Evolutionary conservation across 1,140 invertebrate genomes (phyloP).

Genomic region (Scaptomyza montana): DNA sequence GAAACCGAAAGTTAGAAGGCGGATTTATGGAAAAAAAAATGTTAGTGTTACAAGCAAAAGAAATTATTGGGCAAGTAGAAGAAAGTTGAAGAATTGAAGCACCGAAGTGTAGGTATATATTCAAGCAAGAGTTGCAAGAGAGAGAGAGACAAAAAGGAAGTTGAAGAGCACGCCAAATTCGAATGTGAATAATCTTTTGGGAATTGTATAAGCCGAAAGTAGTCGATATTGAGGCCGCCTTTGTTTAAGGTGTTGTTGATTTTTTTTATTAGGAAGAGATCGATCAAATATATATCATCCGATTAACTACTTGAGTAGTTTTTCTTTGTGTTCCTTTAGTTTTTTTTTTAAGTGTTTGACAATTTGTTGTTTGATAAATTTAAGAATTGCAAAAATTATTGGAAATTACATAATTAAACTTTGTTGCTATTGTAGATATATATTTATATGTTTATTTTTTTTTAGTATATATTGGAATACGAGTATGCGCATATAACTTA

Average conservation of each 20-base stretch:
- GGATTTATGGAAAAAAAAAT: slow-evolving; percentile 16
- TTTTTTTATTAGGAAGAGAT: slow-evolving; percentile 13
- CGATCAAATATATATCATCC: slow-evolving; percentile 28
- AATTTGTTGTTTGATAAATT: slow-evolving; percentile 31
- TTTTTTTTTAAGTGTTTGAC: slow-evolving; percentile 10
- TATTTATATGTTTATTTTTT: slow-evolving; percentile 43
- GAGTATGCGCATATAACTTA: slow-evolving; percentile 58
- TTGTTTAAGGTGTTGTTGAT: slow-evolving; percentile 7
- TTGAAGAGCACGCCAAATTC: slow-evolving; percentile 22
- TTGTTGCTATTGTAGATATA: slow-evolving; percentile 44
- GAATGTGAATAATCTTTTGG: slow-evolving; percentile 20
- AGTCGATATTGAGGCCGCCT: neutral
- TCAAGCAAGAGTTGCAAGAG: slow-evolving; percentile 35
- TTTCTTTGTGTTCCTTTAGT: slow-evolving; percentile 42
- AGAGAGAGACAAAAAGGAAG: slow-evolving; percentile 34
- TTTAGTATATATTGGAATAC: slow-evolving; percentile 33
- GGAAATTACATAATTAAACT: slow-evolving; percentile 40
- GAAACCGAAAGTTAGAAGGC: neutral
- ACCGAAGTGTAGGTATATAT: slow-evolving; percentile 14
- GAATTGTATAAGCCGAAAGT: slow-evolving; percentile 11
- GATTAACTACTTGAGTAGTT: slow-evolving; percentile 30
- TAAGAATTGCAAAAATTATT: slow-evolving; percentile 42
- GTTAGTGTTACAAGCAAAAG: slow-evolving; percentile 38
- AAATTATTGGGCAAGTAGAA: slow-evolving; percentile 24
- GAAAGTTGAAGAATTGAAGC: slow-evolving; percentile 8